Evolutionary conservation across 2,797 vertebrate species (phyloP).

Genomic region (Glyptemys insculpta): DNA sequence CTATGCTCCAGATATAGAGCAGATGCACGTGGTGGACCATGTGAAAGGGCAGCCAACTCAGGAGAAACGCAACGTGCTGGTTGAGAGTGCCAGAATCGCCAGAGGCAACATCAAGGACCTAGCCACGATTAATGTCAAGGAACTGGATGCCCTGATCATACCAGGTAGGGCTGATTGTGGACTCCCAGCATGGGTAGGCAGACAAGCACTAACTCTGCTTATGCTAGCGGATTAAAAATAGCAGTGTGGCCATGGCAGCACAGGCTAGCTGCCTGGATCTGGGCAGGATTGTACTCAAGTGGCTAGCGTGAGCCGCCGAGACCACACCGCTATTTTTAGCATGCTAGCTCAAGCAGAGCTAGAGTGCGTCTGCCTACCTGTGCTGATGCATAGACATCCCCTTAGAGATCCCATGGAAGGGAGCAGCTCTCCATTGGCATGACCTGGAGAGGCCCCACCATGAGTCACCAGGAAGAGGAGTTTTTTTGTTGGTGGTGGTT

Average conservation of each 20-base stretch:
- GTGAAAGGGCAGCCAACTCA: constrained; percentile 85
- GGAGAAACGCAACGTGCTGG: constrained; percentile 87
- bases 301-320: not conserved
- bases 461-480: not conserved
- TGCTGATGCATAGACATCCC: not conserved
- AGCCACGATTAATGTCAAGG: constrained; percentile 78
- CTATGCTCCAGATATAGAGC: constrained; percentile 87
- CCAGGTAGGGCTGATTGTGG: constrained; percentile 80
- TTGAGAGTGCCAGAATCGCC: constrained; percentile 92
- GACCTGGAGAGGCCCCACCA: not conserved
- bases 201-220: not conserved
- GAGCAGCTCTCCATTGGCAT: accelerated
- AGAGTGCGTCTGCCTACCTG: not conserved
- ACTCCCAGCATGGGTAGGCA: not conserved
- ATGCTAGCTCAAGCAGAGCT: too few relatives aligned
- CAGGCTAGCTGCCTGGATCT: not conserved
- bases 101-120: constrained; percentile 88
- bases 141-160: constrained; percentile 86
- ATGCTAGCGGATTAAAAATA: not conserved
- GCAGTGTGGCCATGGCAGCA: not conserved
- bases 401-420: not conserved
- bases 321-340: not conserved
- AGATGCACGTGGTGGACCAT: constrained; percentile 93
- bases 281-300: not conserved
- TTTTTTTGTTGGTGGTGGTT: not conserved